These are phyloP conservation scores for Mormyrops boulengeri DNA, from an alignment of 2,797 vertebrate species.

Conservation along the genomic window DNA sequence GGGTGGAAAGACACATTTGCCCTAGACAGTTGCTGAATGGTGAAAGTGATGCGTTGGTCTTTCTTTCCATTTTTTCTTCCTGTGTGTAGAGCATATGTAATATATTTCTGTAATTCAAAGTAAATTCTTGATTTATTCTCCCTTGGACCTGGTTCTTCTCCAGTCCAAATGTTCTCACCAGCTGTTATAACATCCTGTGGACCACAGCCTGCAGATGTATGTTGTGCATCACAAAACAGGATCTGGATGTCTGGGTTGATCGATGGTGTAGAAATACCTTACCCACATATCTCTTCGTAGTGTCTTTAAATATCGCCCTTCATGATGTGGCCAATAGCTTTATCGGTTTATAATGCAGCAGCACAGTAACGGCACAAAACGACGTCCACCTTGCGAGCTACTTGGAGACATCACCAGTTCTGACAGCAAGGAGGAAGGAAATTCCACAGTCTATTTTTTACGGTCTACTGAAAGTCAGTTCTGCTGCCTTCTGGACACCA, in stretches of 20 bases:
- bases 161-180: not conserved
- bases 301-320: not conserved
- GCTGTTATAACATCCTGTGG: not conserved
- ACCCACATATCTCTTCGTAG: not conserved
- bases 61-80: not conserved
- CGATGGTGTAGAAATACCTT: not conserved
- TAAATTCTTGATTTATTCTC: not conserved
- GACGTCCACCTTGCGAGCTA: not conserved
- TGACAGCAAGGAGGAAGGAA: slow-evolving; percentile 40
- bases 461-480: slow-evolving; percentile 35
- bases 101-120: not conserved
- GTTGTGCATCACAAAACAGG: not conserved
- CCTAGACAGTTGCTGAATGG: not conserved
- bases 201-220: not conserved
- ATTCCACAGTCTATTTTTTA: slow-evolving; percentile 23
- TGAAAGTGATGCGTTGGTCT: not conserved
- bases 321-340: not conserved
- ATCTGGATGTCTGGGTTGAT: not conserved
- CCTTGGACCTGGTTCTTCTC: not conserved
- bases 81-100: not conserved
- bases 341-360: not conserved
- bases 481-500: slow-evolving; percentile 34
- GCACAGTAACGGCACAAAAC: not conserved
- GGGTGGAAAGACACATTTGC: not conserved
- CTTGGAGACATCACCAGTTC: slow-evolving; percentile 29